Percentiles rank a stretch among this genome's conserved stretches.
Conservation (phyloP, 2,888 invertebrate species). For the Mythimna vitellina region DNA sequence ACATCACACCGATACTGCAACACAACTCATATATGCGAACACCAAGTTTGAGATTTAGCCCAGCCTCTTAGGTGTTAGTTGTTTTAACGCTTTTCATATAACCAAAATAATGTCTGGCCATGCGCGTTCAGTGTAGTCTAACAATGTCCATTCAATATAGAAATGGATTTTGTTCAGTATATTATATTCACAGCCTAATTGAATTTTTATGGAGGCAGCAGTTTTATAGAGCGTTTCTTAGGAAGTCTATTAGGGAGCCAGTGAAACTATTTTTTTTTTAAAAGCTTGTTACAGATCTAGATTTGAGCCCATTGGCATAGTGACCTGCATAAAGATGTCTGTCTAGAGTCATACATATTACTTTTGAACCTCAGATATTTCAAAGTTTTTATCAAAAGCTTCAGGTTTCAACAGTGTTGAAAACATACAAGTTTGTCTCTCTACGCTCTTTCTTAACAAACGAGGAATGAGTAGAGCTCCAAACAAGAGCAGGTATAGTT, state of each 20-base stretch:
- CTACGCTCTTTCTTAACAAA: conserved; percentile 38
- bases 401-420: neutral
- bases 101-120: conserved; percentile 4
- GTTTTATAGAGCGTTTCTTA: neutral
- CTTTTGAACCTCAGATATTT: conserved; percentile 5
- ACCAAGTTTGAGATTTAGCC: conserved; percentile 26
- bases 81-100: conserved; percentile 11
- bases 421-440: conserved; percentile 18
- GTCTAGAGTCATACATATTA: neutral
- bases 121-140: neutral
- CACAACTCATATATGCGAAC: conserved; percentile 38
- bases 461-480: conserved; percentile 40
- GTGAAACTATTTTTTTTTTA: neutral
- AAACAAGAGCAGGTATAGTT: neutral
- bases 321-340: neutral
- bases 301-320: neutral
- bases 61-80: too few relatives aligned
- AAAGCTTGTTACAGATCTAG: neutral
- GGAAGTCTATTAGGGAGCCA: neutral
- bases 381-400: conserved; percentile 3
- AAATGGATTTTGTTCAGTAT: neutral
- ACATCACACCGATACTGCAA: conserved; percentile 53
- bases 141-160: neutral
- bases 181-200: neutral
- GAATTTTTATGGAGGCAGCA: neutral